Evolutionary conservation across 2,888 invertebrate genomes (phyloP), one percentile per base, ranked within the genome.

Genomic region (Steinernema hermaphroditum): DNA sequence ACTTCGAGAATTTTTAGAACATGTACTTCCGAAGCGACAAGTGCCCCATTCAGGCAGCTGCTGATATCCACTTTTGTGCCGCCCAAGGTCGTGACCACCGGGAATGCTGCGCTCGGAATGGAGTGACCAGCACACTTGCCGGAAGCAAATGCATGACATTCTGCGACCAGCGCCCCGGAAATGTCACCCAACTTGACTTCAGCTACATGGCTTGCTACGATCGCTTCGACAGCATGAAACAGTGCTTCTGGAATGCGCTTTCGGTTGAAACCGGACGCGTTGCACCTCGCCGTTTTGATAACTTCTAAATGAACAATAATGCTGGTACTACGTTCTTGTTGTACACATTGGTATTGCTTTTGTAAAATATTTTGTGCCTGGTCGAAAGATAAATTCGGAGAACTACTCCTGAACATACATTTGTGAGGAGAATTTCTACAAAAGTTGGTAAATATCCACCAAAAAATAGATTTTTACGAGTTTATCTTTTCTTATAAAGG

Each of bases 141-240:
- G 82, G 82, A 54, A 73, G 71, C 44, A 72, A 74, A 78, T 82
- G 82, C 74, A 75, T 82, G 70, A 80, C 80, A 24, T 82, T 82
- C 78, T 82, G 82, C 74, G 82, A 82, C 62, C 82, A 82, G 72
- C 75, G 82, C 29, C 81, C 81, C 29, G 82, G 82, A 68, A 82
- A 82, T 72, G 78, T 82, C 62, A 82, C 82, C 16, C 81, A 82
- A 72, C 78, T 82, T 46, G 82, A 82, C 72, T 71, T 82, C 27
- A 76, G 81, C 24, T 82, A 82, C 71, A 74, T 82, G 41, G 19
- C 57, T 29, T 78, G 78, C 62, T 81, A 70, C 46, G 78, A 78
- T 24, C 74, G 77, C n/a, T 78, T 78, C 68, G 81, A 79, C 68
- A 75, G 73, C 69, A 80, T 80, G 80, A 80, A 82, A 41, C 75